phyloP scores from a whole-genome alignment of 2,888 invertebrate species.

The Acleris cristana region DNA sequence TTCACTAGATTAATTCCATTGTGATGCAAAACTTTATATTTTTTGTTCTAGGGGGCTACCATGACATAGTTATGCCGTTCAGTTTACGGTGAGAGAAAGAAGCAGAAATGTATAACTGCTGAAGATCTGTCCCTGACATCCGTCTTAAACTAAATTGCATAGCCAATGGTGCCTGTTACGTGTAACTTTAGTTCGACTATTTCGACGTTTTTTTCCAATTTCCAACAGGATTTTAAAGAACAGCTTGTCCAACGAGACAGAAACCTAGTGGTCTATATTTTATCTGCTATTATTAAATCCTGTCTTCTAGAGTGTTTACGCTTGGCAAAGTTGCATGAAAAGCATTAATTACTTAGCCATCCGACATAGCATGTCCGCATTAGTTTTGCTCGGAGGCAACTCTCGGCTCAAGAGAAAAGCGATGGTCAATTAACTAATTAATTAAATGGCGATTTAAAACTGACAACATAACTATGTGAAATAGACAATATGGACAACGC shows the following conservation, averaged over 20 bases:
- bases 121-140: too few relatives aligned
- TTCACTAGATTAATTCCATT: too few relatives aligned
- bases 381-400: constrained; percentile 4
- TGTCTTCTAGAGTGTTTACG: constrained; percentile 50
- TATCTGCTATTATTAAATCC: constrained; percentile 52
- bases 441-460: not conserved
- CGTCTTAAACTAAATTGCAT: too few relatives aligned
- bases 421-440: not conserved
- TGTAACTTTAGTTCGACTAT: too few relatives aligned
- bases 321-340: constrained; percentile 65
- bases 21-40: too few relatives aligned
- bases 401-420: constrained; percentile 20
- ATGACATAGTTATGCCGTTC: too few relatives aligned
- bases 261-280: constrained; percentile 37
- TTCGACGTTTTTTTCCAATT: not conserved
- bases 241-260: not conserved
- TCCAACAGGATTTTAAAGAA: not conserved
- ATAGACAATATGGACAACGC: too few relatives aligned
- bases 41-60: too few relatives aligned
- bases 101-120: too few relatives aligned
- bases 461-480: too few relatives aligned
- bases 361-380: constrained; percentile 48
- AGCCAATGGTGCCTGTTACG: too few relatives aligned
- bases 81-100: too few relatives aligned
- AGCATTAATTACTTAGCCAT: constrained; percentile 73